Conservation (phyloP, 2,113 vertebrate species). For the Oxyura jamaicensis region DNA sequence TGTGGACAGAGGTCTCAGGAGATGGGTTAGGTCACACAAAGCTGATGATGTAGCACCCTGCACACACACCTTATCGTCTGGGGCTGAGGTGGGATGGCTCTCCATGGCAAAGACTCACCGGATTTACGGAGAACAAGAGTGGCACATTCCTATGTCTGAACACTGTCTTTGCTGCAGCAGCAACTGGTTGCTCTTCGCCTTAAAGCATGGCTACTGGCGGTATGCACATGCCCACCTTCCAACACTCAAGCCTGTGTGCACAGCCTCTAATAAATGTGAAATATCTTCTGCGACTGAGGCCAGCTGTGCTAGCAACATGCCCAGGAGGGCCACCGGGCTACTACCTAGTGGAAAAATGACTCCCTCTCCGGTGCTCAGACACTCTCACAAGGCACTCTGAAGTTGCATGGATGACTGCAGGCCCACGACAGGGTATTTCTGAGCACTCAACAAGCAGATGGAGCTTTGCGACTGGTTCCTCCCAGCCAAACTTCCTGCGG, state of each 20-base stretch:
- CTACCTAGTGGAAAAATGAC: not conserved
- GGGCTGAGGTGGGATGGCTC: not conserved
- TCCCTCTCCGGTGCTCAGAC: not conserved
- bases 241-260: not conserved
- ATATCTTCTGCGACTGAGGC: not conserved
- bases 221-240: not conserved
- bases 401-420: not conserved
- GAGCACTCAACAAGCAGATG: slow-evolving; percentile 26
- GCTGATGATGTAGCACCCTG: not conserved
- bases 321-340: not conserved
- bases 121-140: not conserved
- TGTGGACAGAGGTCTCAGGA: not conserved
- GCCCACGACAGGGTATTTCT: not conserved
- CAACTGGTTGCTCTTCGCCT: not conserved
- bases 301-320: not conserved
- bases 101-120: not conserved
- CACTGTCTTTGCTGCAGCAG: not conserved
- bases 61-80: not conserved
- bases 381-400: not conserved
- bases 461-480: slow-evolving; percentile 2
- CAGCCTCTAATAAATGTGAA: not conserved
- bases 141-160: not conserved
- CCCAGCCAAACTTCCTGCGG: slow-evolving; percentile 33
- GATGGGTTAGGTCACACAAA: not conserved
- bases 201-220: not conserved